A percentile compares a stretch with the other conserved stretches of the same genome.
These are phyloP conservation scores for Gari tellinella DNA, from an alignment of 2,888 invertebrate genomes.

Conservation along the genomic window DNA sequence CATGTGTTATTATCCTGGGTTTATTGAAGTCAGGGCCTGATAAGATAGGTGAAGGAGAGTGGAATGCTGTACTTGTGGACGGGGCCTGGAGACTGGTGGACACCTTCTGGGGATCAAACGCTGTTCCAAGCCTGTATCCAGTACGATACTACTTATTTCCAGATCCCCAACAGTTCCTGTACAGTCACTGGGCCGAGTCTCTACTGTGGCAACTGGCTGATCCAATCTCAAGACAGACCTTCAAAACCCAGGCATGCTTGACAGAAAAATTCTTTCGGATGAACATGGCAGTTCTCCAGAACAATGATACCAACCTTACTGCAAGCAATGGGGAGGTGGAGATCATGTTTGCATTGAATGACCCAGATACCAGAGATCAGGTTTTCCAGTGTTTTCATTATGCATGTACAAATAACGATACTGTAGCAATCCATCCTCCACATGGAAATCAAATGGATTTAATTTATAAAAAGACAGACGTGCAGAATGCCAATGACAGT, in stretches of 20 bases:
- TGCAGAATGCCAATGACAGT: too few species aligned
- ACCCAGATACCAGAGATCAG: too few species aligned
- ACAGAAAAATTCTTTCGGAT: conserved; percentile 76
- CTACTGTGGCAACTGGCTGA: conserved; percentile 72
- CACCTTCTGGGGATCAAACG: conserved; percentile 55
- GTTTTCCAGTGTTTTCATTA: too few species aligned
- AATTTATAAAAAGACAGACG: too few species aligned
- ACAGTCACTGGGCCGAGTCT: conserved; percentile 73
- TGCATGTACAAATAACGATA: too few species aligned
- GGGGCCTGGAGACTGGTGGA: conserved; percentile 50
- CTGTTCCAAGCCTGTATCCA: conserved; percentile 44
- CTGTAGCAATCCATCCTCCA: too few species aligned
- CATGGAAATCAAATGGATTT: too few species aligned
- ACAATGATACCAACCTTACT: conserved; percentile 60
- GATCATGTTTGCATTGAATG: too few species aligned
- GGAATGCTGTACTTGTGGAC: conserved; percentile 58
- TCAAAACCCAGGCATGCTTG: conserved; percentile 70
- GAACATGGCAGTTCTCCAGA: conserved; percentile 62
- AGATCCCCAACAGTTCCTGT: conserved; percentile 72
- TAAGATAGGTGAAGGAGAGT: conserved; percentile 63
- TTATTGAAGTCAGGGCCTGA: conserved; percentile 75
- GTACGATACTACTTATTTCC: conserved; percentile 75
- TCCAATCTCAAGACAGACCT: conserved; percentile 64
- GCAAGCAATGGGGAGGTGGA: conserved; percentile 61
- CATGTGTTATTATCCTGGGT: conserved; percentile 75